Percentiles rank a stretch among this genome's conserved stretches.
Evolutionary conservation across 2,888 invertebrate species (phyloP).

Genomic region (Hyposoter didymator): DNA sequence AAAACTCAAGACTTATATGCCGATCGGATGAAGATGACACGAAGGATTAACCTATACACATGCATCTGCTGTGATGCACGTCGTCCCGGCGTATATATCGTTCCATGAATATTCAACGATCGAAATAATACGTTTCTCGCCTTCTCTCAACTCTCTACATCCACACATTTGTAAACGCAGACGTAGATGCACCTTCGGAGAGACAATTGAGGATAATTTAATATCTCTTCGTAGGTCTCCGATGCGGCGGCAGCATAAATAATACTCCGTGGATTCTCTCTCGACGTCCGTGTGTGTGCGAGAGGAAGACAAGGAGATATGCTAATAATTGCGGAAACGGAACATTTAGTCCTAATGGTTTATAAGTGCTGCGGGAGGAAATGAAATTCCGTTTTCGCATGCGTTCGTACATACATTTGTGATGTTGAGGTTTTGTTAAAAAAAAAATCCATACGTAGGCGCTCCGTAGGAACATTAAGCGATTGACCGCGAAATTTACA

Average conservation of each 20-base stretch:
- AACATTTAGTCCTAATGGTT: conserved; percentile 54
- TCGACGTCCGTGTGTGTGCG: not conserved
- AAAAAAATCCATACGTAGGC: not conserved
- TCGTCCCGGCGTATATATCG: conserved; percentile 1
- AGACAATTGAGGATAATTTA: conserved; percentile 62
- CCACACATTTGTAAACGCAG: not conserved
- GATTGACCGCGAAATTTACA: too few relatives aligned
- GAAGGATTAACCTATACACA: conserved; percentile 23
- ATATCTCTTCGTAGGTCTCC: conserved; percentile 15
- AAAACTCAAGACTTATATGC: conserved; percentile 25
- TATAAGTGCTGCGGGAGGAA: conserved; percentile 42
- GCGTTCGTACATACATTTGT: not conserved
- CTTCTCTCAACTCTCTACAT: conserved; percentile 38
- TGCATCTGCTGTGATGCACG: not conserved
- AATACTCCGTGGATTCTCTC: conserved; percentile 24
- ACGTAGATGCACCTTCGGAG: conserved; percentile 28
- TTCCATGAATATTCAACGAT: conserved; percentile 67
- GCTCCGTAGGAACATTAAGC: too few relatives aligned
- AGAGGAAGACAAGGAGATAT: conserved; percentile 42
- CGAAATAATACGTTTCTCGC: conserved; percentile 63
- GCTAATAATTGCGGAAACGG: conserved; percentile 52
- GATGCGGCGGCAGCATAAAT: conserved; percentile 38
- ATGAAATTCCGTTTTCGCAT: not conserved
- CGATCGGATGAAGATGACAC: conserved; percentile 46
- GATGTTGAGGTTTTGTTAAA: not conserved